Conservation (phyloP, 2,888 invertebrate species). For the Harpagoxenus sublaevis region DNA sequence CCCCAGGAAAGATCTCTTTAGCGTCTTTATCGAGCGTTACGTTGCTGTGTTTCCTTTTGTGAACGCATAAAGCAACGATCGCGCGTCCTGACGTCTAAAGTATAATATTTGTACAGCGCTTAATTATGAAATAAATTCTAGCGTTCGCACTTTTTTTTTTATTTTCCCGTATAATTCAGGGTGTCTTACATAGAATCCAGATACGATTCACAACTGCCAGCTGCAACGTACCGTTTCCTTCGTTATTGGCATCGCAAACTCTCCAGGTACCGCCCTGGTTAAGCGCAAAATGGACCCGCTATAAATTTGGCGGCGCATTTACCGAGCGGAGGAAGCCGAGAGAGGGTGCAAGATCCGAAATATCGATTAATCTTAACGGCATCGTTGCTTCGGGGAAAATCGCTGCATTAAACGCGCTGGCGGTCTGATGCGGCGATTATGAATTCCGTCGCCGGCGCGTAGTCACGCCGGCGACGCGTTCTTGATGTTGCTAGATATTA, state of each 20-base stretch:
- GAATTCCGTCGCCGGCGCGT: constrained; percentile 63
- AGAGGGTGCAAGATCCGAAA: constrained; percentile 57
- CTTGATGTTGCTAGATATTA: constrained; percentile 83
- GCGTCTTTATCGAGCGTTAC: constrained; percentile 9
- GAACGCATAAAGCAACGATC: not conserved
- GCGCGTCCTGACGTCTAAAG: not conserved
- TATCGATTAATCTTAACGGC: constrained; percentile 73
- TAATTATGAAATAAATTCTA: not conserved
- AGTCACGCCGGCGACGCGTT: constrained; percentile 52
- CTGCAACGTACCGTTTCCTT: constrained; percentile 27
- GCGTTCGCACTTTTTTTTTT: not conserved
- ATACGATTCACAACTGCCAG: constrained; percentile 19
- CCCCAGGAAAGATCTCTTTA: not conserved
- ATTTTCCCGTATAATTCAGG: not conserved
- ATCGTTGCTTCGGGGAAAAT: constrained; percentile 64
- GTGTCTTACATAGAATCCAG: not conserved
- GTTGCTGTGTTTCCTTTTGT: not conserved
- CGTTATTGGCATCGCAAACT: constrained; percentile 36
- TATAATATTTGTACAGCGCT: not conserved
- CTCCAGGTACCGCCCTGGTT: constrained; percentile 40
- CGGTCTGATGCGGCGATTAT: constrained; percentile 63
- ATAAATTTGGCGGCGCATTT: constrained; percentile 50
- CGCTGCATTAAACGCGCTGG: constrained; percentile 24
- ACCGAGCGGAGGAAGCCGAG: constrained; percentile 24
- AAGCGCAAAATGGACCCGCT: constrained; percentile 48